These are phyloP conservation scores for Leptopilina clavipes DNA, from an alignment of 1,140 invertebrate species.

Conservation along the genomic window DNA sequence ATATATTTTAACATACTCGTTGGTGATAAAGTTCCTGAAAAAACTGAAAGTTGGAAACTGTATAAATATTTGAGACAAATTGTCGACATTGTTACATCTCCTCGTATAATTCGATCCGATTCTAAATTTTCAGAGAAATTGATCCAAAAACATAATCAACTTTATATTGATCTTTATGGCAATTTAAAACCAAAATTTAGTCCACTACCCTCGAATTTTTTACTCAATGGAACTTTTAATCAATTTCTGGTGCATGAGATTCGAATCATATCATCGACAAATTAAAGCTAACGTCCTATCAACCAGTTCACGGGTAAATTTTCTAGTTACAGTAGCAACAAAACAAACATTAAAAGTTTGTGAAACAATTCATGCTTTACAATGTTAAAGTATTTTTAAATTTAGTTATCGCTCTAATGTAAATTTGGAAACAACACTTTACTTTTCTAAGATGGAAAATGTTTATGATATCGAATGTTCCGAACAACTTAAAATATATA, in stretches of 20 bases:
- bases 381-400: background rate
- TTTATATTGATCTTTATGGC: conserved; percentile 14
- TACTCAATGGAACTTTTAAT: conserved; percentile 5
- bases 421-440: background rate
- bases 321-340: background rate
- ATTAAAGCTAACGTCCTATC: background rate
- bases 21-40: conserved; percentile 27
- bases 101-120: background rate
- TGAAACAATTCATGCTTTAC: background rate
- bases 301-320: background rate
- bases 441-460: background rate
- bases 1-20: conserved; percentile 25
- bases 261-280: conserved; percentile 11
- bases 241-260: conserved; percentile 35
- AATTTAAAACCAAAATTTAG: conserved; percentile 14
- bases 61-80: conserved; percentile 30
- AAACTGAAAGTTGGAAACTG: conserved; percentile 21
- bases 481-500: background rate
- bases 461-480: background rate
- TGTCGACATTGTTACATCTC: conserved; percentile 2
- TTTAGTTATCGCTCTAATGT: background rate
- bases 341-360: background rate
- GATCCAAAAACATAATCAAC: background rate
- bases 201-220: conserved; percentile 33
- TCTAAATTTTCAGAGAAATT: background rate